Evolutionary conservation across 2,797 vertebrate genomes (phyloP).

Genomic region (Buceros bicornis): DNA sequence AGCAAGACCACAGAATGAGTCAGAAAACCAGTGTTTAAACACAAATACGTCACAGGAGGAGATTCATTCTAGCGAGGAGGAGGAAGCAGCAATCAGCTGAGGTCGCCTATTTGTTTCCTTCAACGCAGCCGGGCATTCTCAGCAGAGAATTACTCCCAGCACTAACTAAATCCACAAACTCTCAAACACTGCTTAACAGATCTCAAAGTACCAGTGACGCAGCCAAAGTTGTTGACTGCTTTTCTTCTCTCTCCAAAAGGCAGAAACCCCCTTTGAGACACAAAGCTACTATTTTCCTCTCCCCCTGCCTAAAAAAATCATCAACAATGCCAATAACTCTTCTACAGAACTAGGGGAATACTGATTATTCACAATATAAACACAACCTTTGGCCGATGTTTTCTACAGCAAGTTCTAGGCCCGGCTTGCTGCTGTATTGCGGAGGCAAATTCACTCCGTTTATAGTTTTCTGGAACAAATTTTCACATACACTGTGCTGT

Average conservation of each 20-base stretch:
- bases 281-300: not conserved
- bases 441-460: not conserved
- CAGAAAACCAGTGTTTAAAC: slow-evolving; percentile 10
- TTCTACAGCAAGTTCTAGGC: not conserved
- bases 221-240: not conserved
- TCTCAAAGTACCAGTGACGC: not conserved
- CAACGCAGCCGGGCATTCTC: not conserved
- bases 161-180: not conserved
- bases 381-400: not conserved
- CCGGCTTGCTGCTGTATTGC: not conserved
- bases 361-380: not conserved
- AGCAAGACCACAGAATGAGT: not conserved
- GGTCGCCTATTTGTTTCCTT: not conserved
- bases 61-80: not conserved
- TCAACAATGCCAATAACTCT: not conserved
- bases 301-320: not conserved
- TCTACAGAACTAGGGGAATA: not conserved
- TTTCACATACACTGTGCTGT: rapidly evolving
- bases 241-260: not conserved
- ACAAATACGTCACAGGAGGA: not conserved
- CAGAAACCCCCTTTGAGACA: not conserved
- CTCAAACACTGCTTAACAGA: not conserved
- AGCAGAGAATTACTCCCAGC: not conserved
- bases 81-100: not conserved
- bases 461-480: not conserved